These are phyloP conservation scores for Ophiodon elongatus DNA, from an alignment of 2,113 vertebrate species.

Conservation along the genomic window DNA sequence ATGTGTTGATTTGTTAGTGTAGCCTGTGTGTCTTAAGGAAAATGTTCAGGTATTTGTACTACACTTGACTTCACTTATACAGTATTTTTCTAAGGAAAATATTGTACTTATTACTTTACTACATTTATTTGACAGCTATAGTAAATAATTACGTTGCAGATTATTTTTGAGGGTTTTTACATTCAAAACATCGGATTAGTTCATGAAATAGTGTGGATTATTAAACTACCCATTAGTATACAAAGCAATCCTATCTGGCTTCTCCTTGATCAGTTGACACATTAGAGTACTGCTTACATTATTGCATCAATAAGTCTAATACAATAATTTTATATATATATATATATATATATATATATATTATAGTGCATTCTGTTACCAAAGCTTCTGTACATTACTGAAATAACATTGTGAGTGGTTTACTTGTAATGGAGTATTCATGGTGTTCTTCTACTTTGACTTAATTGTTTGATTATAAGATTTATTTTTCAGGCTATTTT, in stretches of 20 bases:
- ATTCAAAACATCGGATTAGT: not conserved
- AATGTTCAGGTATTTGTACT: not conserved
- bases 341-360: too few relatives aligned
- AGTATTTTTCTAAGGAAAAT: too few relatives aligned
- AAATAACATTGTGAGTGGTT: not conserved
- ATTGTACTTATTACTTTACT: not conserved
- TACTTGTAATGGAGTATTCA: not conserved
- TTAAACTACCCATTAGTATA: too few relatives aligned
- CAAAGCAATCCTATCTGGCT: too few relatives aligned
- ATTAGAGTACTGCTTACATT: not conserved
- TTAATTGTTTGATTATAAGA: not conserved
- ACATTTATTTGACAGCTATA: not conserved
- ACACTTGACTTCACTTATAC: not conserved
- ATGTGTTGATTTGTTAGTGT: not conserved
- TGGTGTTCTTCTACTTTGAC: not conserved
- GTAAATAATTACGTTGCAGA: not conserved
- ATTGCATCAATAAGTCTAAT: not conserved
- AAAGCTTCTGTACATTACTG: not conserved
- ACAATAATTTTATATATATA: too few relatives aligned
- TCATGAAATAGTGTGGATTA: not conserved
- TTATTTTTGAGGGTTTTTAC: not conserved
- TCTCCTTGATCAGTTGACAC: not conserved
- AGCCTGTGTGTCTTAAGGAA: not conserved
- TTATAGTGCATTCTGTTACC: not conserved
- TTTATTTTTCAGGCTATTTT: not conserved